Base-by-base conservation (phyloP, 2,113 vertebrate genomes). In the Haemorhous mexicanus region DNA sequence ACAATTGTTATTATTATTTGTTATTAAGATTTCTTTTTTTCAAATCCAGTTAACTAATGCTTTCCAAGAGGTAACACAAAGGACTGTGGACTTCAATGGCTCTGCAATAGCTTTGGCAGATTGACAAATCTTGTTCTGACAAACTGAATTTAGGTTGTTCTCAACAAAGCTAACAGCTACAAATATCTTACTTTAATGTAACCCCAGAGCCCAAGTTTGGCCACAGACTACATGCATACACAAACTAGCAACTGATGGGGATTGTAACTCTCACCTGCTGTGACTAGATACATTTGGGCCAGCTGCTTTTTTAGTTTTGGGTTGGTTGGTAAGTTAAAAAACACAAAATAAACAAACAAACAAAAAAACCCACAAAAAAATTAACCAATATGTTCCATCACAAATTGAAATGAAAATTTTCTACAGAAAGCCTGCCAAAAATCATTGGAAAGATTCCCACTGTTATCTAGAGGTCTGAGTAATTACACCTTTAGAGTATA, bases 401-500 rank as follows among this genome's bases (percentile, higher is more conserved):
- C 46, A 81, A 72, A 67, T 1, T 43, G 33, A 94, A 70, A 78
- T 11, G 5, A 27, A 77, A 37, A 33, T 44, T 52, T 43, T 89
- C 16, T 62, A 43, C 16, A 69, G 63, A 93, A 91, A 73, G 16
- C 30, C 68, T 86, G 59, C 53, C 83, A 83, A 94, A 77, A 84
- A 62, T 47, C 15, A 78, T 39, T 86, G 76, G 68, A 89, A 84
- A 70, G 14, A 78, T 35, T 87, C 64, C 64, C 59, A 84, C 47
- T 80, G 50, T 77, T 81, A 77, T 43, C 72, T 43, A 50, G 56
- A 82, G 68, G 46, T 84, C 81, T 93, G 69, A 39, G 52, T 87
- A 89, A 86, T 87, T 79, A 76, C 32, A 90, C 55, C 76, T 90
- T 89, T 78, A 78, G 39, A 84, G 24, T 37, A n/a, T 15, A 90